These are phyloP conservation scores for Ploceus nigricollis DNA, from an alignment of 2,113 vertebrate genomes.

Conservation along the genomic window DNA sequence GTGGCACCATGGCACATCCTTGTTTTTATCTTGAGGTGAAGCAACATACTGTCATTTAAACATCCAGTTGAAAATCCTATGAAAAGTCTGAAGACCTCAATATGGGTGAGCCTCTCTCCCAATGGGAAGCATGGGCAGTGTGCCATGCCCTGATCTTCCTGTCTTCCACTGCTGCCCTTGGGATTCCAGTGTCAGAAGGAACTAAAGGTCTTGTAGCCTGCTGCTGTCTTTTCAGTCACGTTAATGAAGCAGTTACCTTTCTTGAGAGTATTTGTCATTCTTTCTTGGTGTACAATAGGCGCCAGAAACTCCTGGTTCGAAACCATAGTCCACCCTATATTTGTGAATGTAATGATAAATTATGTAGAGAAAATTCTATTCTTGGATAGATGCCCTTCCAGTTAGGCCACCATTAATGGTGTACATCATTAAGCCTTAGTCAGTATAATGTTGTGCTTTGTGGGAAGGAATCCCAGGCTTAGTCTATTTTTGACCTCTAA, in stretches of 20 bases:
- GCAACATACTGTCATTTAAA: not conserved
- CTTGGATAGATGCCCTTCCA: not conserved
- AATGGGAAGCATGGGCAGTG: accelerated
- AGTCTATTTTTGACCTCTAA: not conserved
- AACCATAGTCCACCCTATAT: not conserved
- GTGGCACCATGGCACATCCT: accelerated
- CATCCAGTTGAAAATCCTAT: not conserved
- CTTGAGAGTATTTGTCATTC: not conserved
- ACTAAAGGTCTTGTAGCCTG: not conserved
- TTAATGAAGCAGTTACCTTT: not conserved
- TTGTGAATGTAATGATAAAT: not conserved
- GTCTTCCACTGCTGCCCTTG: not conserved
- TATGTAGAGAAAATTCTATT: not conserved
- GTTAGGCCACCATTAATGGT: not conserved
- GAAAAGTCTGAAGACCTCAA: not conserved
- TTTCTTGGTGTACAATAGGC: not conserved
- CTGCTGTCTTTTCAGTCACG: not conserved
- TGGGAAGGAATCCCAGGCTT: not conserved
- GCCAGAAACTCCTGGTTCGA: not conserved
- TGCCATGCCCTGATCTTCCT: not conserved
- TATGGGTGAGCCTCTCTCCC: not conserved
- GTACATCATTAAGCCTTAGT: not conserved
- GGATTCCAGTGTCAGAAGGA: not conserved
- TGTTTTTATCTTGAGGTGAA: not conserved
- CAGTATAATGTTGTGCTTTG: not conserved